A percentile compares a stretch with the other conserved stretches of the same genome.
Conservation (phyloP, 1,140 invertebrate species). For the Nilaparvata lugens region DNA sequence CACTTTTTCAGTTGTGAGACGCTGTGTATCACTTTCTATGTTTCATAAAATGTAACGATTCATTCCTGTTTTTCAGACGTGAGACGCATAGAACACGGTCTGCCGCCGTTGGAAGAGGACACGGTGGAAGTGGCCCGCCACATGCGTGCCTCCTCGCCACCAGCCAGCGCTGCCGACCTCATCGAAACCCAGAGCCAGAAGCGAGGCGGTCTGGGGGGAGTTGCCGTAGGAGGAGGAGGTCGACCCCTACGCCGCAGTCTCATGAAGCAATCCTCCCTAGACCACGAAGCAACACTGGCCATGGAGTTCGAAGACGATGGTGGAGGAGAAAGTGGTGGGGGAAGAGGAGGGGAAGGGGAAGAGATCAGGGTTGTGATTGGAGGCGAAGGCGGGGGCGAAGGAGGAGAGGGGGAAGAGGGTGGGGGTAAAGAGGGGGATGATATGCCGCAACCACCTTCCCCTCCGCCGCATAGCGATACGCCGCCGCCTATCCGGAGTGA, state of each 20-base stretch:
- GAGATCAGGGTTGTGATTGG: constrained; percentile 41
- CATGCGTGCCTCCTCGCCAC: constrained; percentile 92
- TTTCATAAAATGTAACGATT: too few species aligned
- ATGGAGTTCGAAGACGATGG: constrained; percentile 43
- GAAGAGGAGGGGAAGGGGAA: constrained; percentile 32
- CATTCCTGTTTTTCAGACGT: constrained; percentile 40
- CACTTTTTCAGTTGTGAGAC: too few species aligned
- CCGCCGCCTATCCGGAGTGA: too few species aligned
- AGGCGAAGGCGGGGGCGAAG: constrained; percentile 35
- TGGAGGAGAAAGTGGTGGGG: constrained; percentile 37
- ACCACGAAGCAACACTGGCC: constrained; percentile 57
- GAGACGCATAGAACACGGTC: constrained; percentile 54
- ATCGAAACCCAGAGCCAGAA: constrained; percentile 81
- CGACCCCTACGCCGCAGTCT: constrained; percentile 41
- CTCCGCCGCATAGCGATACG: constrained; percentile 31
- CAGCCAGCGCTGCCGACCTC: constrained; percentile 84
- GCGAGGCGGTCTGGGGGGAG: constrained; percentile 46
- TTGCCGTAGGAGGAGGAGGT: too few species aligned
- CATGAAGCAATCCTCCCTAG: constrained; percentile 88
- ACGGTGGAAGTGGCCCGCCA: constrained; percentile 84
- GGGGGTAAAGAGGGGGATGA: constrained; percentile 34
- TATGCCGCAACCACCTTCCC: constrained; percentile 39
- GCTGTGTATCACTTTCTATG: too few species aligned
- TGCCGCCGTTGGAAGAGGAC: constrained; percentile 76
- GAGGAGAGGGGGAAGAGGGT: constrained; percentile 36